A percentile compares a stretch with the other conserved stretches of the same genome.
Conservation (phyloP, 1,140 invertebrate genomes). For the Acyrthosiphon pisum region DNA sequence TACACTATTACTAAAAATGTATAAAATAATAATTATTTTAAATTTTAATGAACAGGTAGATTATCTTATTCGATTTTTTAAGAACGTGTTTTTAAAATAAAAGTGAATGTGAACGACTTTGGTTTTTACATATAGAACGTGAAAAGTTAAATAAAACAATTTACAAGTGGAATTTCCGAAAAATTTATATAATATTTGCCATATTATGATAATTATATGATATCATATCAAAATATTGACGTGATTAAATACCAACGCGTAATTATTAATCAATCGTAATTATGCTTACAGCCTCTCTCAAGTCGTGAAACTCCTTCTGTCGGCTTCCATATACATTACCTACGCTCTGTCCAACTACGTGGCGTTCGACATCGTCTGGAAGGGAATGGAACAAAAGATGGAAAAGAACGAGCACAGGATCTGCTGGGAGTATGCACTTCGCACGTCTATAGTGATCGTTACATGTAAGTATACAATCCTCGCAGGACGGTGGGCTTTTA, state of each 20-base stretch:
- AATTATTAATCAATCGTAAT: background rate
- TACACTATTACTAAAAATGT: background rate
- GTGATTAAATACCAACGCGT: background rate
- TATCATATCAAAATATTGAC: background rate
- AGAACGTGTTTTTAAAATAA: too few species aligned
- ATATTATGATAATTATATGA: background rate
- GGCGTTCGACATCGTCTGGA: constrained; percentile 87
- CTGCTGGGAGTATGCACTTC: constrained; percentile 74
- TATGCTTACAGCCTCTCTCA: constrained; percentile 74
- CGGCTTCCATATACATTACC: constrained; percentile 81
- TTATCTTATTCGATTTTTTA: too few species aligned
- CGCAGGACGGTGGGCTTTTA: background rate
- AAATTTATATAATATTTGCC: background rate
- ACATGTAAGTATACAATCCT: constrained; percentile 75
- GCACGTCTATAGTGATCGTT: constrained; percentile 73
- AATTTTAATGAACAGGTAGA: too few species aligned
- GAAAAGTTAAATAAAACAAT: too few species aligned
- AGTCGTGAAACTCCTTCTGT: constrained; percentile 77
- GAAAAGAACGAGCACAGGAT: constrained; percentile 63
- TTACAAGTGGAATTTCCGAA: background rate
- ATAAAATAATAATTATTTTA: too few species aligned
- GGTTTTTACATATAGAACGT: too few species aligned
- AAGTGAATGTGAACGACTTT: too few species aligned
- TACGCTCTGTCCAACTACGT: constrained; percentile 90
- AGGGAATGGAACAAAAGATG: constrained; percentile 65